These are phyloP conservation scores for Anolis sagrei DNA, from an alignment of 2,113 vertebrate genomes.

Conservation along the genomic window DNA sequence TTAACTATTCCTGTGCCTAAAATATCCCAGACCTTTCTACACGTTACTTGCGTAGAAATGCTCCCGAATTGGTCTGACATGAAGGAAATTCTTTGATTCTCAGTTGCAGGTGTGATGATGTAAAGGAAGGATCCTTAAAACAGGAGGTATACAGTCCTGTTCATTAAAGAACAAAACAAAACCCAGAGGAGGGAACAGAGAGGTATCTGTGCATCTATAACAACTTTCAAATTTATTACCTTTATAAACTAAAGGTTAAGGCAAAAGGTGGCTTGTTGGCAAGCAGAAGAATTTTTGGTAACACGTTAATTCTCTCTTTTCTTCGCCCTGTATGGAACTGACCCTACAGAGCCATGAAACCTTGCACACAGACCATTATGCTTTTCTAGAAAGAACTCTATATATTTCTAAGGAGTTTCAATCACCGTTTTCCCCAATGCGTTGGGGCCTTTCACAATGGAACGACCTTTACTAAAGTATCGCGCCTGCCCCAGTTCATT, in stretches of 20 bases:
- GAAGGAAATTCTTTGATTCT: constrained; percentile 63
- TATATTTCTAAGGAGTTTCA: constrained; percentile 48
- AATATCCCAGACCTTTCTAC: constrained; percentile 25
- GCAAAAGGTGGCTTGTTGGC: constrained; percentile 72
- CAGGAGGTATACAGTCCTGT: constrained; percentile 24
- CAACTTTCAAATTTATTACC: constrained; percentile 70
- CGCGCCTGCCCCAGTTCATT: constrained; percentile 45
- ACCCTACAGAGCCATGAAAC: constrained; percentile 33
- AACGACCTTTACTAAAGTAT: constrained; percentile 51
- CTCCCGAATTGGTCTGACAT: constrained; percentile 34
- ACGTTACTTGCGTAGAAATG: constrained; percentile 54
- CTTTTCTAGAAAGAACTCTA: constrained; percentile 50
- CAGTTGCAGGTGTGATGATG: constrained; percentile 49
- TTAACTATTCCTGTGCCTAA: constrained; percentile 53
- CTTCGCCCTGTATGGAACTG: constrained; percentile 59
- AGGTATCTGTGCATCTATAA: constrained; percentile 75
- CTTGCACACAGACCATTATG: constrained; percentile 48
- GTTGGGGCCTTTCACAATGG: constrained; percentile 57
- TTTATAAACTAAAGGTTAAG: constrained; percentile 73
- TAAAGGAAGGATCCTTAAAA: constrained; percentile 49
- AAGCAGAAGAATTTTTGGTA: constrained; percentile 70
- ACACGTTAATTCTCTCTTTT: constrained; percentile 52
- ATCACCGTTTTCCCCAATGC: constrained; percentile 50
- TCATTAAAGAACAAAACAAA: constrained; percentile 18
- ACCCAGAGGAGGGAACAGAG: constrained; percentile 59